Evolutionary conservation across 2,797 vertebrate species (phyloP), one percentile per base, ranked within the genome.

Genomic region (Nyctalus aviator): DNA sequence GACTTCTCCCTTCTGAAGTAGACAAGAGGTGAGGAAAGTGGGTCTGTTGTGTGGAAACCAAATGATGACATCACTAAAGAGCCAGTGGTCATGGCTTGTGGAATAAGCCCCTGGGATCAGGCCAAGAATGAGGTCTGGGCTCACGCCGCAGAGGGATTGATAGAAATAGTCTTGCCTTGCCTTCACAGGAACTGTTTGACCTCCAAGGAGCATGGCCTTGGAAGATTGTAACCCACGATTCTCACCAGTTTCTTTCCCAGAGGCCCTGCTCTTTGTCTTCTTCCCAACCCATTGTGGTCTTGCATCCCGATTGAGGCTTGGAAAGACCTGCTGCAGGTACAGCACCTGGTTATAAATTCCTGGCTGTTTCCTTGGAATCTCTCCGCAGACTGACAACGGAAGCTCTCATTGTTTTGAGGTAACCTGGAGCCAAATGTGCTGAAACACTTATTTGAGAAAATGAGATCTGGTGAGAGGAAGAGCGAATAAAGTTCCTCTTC

Each of bases 341-440:
- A 44, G 50, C 46, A 41, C 25, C 37, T 88, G 83, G 66, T 88
- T 91, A 91, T 84, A 89, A 92, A 84, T 46, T 64, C 79, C 68
- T 21, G 78, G 55, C 81, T 69, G 37, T 81, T 93, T 94, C 57
- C 76, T 94, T 82, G 46, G 14, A 72, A 41, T 90, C 68, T 87
- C 30, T 76, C 48, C 55, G 84, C 48, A 89, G 76, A 62, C 64
- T 95, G 68, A 59, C 82, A 86, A 86, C 17, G 17, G 55, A 71
- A 71, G 69, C 6, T 17, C 53, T 88, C 35, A 79, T 90, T 73
- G 25, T 96, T 94, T 84, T 78, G 46, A 89, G 46, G n/a, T 94
- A 84, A 86, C 79, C 53, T 71, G 72, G 66, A 91, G 71, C 25
- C 41, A 81, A 92, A 35, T n/a, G 79, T 84, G 48, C 17, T 0